Conservation (phyloP, 2,888 invertebrate species). For the Imbricaverruca yamaguchii region DNA sequence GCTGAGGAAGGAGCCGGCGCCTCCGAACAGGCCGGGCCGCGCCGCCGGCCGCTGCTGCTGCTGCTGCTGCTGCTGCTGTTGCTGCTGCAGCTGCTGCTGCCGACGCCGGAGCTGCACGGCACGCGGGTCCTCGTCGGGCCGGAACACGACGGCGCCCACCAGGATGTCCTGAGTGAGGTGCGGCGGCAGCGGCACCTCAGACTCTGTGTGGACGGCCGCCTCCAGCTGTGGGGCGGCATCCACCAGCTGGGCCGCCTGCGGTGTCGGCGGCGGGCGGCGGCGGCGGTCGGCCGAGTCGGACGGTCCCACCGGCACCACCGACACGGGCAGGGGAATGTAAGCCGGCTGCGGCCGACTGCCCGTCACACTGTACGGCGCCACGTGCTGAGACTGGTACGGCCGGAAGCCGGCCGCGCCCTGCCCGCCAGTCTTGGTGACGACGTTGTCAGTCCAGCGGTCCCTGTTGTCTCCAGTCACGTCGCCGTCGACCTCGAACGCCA, state of each 20-base stretch:
- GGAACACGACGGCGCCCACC: not conserved
- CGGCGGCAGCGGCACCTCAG: not conserved
- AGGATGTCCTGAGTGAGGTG: slow-evolving; percentile 12
- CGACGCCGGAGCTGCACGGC: not conserved
- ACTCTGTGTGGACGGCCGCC: not conserved
- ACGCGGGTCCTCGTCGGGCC: not conserved
- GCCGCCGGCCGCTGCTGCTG: no score
- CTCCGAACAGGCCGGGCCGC: not conserved
- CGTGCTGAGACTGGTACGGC: not conserved
- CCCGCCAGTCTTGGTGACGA: not conserved
- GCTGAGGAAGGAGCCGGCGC: not conserved
- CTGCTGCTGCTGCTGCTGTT: not conserved
- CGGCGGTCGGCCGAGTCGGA: no score
- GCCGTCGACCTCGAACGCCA: not conserved
- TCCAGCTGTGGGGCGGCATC: not conserved
- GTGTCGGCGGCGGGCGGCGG: no score
- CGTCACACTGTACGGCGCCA: not conserved
- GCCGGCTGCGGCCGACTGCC: not conserved
- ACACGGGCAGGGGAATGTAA: slow-evolving; percentile 4
- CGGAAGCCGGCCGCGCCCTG: not conserved
- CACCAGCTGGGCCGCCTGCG: no score
- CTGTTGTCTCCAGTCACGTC: not conserved
- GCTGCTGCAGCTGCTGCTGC: not conserved
- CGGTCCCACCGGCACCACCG: not conserved
- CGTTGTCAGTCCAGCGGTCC: not conserved